Percentiles rank a stretch among this genome's conserved stretches.
These are phyloP conservation scores for Gymnobelideus leadbeateri DNA, from an alignment of 2,113 vertebrate species.

Conservation along the genomic window DNA sequence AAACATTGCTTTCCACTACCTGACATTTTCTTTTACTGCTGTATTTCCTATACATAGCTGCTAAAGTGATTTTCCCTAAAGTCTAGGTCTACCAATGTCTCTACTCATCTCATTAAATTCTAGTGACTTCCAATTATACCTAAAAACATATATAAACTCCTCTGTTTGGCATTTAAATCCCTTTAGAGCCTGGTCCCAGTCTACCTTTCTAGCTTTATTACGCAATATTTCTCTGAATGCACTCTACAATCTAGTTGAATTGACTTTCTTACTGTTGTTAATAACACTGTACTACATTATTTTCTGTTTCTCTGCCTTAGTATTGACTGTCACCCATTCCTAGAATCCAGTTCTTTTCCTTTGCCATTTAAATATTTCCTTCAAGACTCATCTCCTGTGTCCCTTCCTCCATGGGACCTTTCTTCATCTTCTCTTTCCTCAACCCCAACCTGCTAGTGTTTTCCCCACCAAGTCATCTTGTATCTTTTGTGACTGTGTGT, in stretches of 20 bases:
- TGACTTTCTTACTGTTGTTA: neutral
- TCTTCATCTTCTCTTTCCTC: too few relatives aligned
- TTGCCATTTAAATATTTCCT: neutral
- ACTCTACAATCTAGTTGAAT: neutral
- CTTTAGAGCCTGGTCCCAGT: neutral
- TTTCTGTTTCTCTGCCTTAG: neutral
- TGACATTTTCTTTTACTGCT: neutral
- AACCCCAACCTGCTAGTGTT: too few relatives aligned
- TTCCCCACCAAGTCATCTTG: too few relatives aligned
- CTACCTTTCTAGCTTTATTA: neutral
- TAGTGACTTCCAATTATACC: neutral
- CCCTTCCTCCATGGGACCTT: neutral
- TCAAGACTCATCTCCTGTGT: neutral
- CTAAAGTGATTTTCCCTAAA: neutral
- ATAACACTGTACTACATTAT: neutral
- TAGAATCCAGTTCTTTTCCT: neutral
- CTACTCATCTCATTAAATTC: neutral
- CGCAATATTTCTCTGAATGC: neutral
- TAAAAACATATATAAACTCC: neutral
- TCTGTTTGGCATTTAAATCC: neutral
- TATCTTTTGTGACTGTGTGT: too few relatives aligned
- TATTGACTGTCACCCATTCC: neutral
- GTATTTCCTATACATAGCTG: neutral
- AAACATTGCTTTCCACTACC: neutral
- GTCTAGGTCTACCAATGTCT: neutral